Evolutionary conservation across 2,888 invertebrate genomes (phyloP), one percentile per base, ranked within the genome.

Genomic region (Ctena decussata): DNA sequence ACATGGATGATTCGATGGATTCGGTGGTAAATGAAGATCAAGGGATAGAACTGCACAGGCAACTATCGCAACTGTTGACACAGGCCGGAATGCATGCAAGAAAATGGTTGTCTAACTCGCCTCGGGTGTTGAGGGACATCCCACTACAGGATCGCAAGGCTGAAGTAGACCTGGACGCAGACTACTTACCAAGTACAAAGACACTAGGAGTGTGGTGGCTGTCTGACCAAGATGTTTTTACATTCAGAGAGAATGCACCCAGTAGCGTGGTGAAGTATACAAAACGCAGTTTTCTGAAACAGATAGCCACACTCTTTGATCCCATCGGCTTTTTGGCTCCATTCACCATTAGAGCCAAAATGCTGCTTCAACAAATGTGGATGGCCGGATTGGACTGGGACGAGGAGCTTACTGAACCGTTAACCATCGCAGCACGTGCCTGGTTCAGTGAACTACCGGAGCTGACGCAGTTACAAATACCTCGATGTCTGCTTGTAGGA

Each of bases 331-430:
- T 41, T 6, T 41, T 41, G 41, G 41, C 41, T 41, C 41, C 41
- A 41, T 41, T 49, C 49, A 49, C 49, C 49, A 49, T 49, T 21
- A 49, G 49, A 49, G 49, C 49, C 15, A 49, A 49, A 49, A 49
- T 49, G 49, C 49, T 49, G 49, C 49, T 49, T 71, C 21, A 12
- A 32, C 41, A 41, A 79, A 21, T 24, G 79, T 24, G 24, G n/a
- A 30, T 11, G 71, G 49, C 21, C 30, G 75, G 71, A 1, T 69
- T 72, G n/a, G 41, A 77, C 44, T 89, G 89, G 84, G 81, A 84
- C 30, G 18, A 44, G 32, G 86, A 89, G 77, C 65, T 89, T 5
- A 39, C 30, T 8, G 80, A 84, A 18, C 57, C 85, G 46, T 35
- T 32, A 24, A n/a, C 39, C 18, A 60, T 78, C 30, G 32, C 39